A percentile compares a stretch with the other conserved stretches of the same genome.
Evolutionary conservation across 2,888 invertebrate species (phyloP).

Genomic region (Tridacna gigas): DNA sequence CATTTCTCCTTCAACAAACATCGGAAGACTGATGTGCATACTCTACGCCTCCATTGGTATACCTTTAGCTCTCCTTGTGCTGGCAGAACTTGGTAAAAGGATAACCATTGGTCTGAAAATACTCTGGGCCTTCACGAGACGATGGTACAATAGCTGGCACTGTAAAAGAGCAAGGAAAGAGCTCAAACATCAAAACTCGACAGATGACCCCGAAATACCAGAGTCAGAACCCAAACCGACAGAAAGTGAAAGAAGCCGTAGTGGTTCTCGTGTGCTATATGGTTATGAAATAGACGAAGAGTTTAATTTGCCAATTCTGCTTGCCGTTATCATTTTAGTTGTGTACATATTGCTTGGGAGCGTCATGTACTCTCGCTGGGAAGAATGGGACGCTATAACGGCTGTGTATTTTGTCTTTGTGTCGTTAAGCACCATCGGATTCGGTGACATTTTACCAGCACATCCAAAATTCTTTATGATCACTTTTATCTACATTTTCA

Average conservation of each 20-base stretch:
- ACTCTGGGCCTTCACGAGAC: slow-evolving; percentile 88
- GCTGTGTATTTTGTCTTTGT: slow-evolving; percentile 97
- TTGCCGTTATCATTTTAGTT: slow-evolving; percentile 93
- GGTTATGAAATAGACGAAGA: slow-evolving; percentile 87
- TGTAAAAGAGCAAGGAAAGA: slow-evolving; percentile 86
- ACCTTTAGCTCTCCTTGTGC: slow-evolving; percentile 96
- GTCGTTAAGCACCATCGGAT: slow-evolving; percentile 89
- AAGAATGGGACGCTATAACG: slow-evolving; percentile 95
- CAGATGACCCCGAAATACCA: slow-evolving; percentile 14
- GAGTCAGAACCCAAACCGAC: slow-evolving; percentile 31
- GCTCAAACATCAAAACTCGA: slow-evolving; percentile 17
- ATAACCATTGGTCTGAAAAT: slow-evolving; percentile 96
- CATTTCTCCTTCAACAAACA: slow-evolving; percentile 94
- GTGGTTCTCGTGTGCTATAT: slow-evolving; percentile 56
- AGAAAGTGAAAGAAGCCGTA: slow-evolving; percentile 49
- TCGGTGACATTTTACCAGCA: slow-evolving; percentile 95
- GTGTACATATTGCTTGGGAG: slow-evolving; percentile 95
- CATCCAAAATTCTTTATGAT: slow-evolving; percentile 95
- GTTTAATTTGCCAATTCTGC: slow-evolving; percentile 95
- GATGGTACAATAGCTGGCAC: slow-evolving; percentile 90
- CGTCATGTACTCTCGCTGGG: slow-evolving; percentile 88
- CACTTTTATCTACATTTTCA: slow-evolving; percentile 96
- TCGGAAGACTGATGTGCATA: slow-evolving; percentile 95
- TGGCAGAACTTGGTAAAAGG: slow-evolving; percentile 97
- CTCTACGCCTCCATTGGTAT: slow-evolving; percentile 97